phyloP scores from a whole-genome alignment of 2,888 invertebrate genomes.

The Eutolmus rufibarbis region DNA sequence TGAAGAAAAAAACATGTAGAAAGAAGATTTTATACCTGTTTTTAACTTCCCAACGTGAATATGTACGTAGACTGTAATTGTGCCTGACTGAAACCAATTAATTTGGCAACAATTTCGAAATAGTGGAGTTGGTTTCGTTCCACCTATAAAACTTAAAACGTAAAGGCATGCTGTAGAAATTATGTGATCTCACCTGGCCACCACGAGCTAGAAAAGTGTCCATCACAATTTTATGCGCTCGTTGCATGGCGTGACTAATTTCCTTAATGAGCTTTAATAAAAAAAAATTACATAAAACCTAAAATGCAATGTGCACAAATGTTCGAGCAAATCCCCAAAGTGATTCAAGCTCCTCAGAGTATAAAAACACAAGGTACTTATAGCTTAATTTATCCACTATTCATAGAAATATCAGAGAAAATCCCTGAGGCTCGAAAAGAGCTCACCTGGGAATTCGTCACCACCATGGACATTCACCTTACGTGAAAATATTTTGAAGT shows the following conservation, averaged over 20 bases:
- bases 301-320: neutral
- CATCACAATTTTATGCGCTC: neutral
- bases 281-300: neutral
- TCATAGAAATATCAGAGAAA: neutral
- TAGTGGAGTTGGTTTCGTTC: neutral
- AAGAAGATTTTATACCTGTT: neutral
- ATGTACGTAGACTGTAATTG: neutral
- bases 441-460: neutral
- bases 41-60: neutral
- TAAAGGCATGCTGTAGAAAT: neutral
- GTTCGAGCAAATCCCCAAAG: neutral
- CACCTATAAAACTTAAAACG: neutral
- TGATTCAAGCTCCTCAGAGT: neutral
- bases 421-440: neutral
- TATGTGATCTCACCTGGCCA: neutral
- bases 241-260: neutral
- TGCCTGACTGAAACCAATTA: neutral
- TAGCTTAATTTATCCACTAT: neutral
- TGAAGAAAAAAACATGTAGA: neutral
- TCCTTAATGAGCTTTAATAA: neutral
- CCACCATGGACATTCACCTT: neutral
- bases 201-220: neutral
- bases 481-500: neutral
- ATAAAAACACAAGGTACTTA: neutral
- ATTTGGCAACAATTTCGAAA: neutral